A percentile compares a stretch with the other conserved stretches of the same genome.
Evolutionary conservation across 2,113 vertebrate genomes (phyloP).

Genomic region (Clinocottus analis): DNA sequence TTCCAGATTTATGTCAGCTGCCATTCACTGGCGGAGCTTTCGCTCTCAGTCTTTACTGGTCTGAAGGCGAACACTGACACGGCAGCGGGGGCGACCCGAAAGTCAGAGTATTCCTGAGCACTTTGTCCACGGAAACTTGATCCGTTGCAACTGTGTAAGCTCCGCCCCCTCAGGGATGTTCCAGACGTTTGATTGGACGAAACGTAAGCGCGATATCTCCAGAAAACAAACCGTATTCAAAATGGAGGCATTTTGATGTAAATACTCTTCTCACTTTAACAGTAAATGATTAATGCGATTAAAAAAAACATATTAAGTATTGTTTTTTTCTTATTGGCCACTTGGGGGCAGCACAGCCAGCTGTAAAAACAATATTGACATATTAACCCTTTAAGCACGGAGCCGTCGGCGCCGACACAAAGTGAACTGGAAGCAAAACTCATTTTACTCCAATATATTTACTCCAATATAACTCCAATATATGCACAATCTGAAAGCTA

Average conservation of each 20-base stretch:
- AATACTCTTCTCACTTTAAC: neutral
- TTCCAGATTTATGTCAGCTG: neutral
- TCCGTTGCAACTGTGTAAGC: neutral
- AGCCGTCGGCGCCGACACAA: too few species aligned
- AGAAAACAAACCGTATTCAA: neutral
- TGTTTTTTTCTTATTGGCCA: neutral
- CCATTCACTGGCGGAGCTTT: constrained; percentile 1
- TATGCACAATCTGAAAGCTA: too few species aligned
- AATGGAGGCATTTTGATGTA: neutral
- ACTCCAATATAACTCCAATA: too few species aligned
- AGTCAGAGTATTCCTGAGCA: too few species aligned
- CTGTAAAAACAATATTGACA: neutral
- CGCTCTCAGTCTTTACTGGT: neutral
- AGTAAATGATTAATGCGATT: too few species aligned
- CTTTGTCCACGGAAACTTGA: neutral
- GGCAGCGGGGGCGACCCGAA: neutral
- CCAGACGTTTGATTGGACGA: neutral
- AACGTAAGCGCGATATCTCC: neutral
- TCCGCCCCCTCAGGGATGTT: neutral
- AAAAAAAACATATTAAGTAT: neutral
- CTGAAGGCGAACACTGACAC: neutral
- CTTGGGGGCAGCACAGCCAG: neutral
- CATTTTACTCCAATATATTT: too few species aligned
- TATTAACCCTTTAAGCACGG: too few species aligned
- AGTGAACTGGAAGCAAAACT: too few species aligned